Evolutionary conservation across 2,888 invertebrate species (phyloP).

Genomic region (Polietes domitor): DNA sequence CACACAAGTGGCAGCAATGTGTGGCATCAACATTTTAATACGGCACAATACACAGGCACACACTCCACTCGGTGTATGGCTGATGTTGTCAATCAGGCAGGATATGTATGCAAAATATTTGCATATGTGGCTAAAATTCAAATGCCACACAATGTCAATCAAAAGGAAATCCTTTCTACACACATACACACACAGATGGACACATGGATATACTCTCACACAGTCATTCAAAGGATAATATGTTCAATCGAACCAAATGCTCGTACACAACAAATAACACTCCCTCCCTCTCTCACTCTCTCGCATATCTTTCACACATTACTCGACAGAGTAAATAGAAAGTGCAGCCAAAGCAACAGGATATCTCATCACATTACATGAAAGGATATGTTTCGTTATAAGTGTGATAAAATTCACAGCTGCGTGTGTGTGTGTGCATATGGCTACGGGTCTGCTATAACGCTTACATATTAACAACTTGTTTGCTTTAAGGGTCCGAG

Average conservation of each 20-base stretch:
- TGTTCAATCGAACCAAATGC: constrained; percentile 21
- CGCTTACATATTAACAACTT: constrained; percentile 39
- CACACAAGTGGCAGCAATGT: constrained; percentile 27
- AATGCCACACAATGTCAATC: constrained; percentile 67
- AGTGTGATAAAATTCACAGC: constrained; percentile 4
- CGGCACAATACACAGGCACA: constrained; percentile 11
- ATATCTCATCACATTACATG: constrained; percentile 58
- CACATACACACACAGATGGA: constrained; percentile 9
- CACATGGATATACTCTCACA: background rate
- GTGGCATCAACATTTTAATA: constrained; percentile 34
- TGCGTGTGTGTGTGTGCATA: background rate
- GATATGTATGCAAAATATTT: constrained; percentile 65
- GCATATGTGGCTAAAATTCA: constrained; percentile 66
- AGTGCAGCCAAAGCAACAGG: constrained; percentile 61
- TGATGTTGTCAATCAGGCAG: constrained; percentile 61
- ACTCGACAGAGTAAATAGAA: constrained; percentile 46
- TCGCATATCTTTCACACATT: constrained; percentile 50
- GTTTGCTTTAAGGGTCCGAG: constrained; percentile 38
- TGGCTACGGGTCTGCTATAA: background rate
- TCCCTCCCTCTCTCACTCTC: background rate
- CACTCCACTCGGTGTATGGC: constrained; percentile 5
- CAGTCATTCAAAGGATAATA: constrained; percentile 22
- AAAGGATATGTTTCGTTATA: constrained; percentile 50
- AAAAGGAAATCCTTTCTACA: constrained; percentile 60
- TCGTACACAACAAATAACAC: constrained; percentile 27